Conservation (phyloP, 2,797 vertebrate genomes). For the Philypnodon macrostomus region DNA sequence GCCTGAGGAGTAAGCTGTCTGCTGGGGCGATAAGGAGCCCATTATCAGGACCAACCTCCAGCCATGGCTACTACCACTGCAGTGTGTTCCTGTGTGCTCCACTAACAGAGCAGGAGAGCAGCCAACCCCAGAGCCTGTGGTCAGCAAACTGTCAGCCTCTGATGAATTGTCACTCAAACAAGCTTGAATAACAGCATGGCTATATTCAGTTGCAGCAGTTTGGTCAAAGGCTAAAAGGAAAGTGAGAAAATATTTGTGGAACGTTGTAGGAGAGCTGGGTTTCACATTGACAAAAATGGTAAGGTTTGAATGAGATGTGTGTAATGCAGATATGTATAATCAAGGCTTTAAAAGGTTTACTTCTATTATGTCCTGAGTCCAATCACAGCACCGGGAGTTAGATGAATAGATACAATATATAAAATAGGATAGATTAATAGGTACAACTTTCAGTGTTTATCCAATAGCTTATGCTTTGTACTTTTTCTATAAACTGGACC, state of each 20-base stretch:
- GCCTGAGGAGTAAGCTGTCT: slow-evolving; percentile 51
- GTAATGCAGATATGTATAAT: too few species aligned
- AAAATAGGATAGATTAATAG: too few species aligned
- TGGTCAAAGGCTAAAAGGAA: slow-evolving; percentile 30
- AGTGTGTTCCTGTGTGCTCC: slow-evolving; percentile 29
- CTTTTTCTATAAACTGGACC: too few species aligned
- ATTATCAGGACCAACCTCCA: slow-evolving; percentile 48
- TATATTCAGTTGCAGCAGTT: slow-evolving; percentile 46
- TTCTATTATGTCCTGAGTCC: too few species aligned
- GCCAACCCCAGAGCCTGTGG: slow-evolving; percentile 42
- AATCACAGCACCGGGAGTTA: too few species aligned
- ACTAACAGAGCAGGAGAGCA: slow-evolving; percentile 25
- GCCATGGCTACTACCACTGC: slow-evolving; percentile 31
- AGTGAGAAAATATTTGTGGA: slow-evolving; percentile 48
- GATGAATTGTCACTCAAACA: slow-evolving; percentile 61
- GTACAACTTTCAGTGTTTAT: too few species aligned
- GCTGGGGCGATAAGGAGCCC: slow-evolving; percentile 51
- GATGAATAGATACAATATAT: too few species aligned
- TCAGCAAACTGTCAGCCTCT: slow-evolving; percentile 44
- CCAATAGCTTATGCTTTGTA: too few species aligned
- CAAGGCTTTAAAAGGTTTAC: too few species aligned
- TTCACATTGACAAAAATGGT: slow-evolving; percentile 43
- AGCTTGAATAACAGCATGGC: slow-evolving; percentile 47
- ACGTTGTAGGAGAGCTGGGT: slow-evolving; percentile 36
- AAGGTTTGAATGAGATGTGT: slow-evolving; percentile 43